phyloP scores from a whole-genome alignment of 1,140 invertebrate species.

The Eumaeus atala region DNA sequence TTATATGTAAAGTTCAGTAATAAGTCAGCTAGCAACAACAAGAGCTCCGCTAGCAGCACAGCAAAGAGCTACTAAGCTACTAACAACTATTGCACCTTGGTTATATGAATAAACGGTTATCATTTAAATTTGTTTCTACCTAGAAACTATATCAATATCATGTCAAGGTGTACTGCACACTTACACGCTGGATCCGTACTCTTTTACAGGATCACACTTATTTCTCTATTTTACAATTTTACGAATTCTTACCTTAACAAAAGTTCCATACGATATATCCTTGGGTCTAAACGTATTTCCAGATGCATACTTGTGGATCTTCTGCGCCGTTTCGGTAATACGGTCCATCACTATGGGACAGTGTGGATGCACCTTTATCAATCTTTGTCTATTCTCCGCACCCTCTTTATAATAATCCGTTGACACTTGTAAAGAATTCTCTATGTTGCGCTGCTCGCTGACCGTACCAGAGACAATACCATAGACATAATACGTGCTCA shows the following conservation, averaged over 20 bases:
- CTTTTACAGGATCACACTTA: no score
- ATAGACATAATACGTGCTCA: conserved; percentile 57
- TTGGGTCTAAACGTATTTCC: conserved; percentile 60
- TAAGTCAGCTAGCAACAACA: no score
- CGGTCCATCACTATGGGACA: conserved; percentile 44
- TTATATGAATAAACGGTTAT: no score
- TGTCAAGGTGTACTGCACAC: no score
- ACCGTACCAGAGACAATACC: conserved; percentile 55
- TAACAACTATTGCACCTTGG: no score
- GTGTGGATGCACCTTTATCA: conserved; percentile 56
- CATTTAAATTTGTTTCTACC: no score
- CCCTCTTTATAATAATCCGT: conserved; percentile 31
- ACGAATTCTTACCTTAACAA: conserved; percentile 51
- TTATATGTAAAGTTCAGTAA: no score
- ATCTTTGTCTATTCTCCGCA: conserved; percentile 29
- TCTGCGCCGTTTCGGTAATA: conserved; percentile 39
- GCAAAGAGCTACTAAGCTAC: no score
- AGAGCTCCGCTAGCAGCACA: no score
- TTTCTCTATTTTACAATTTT: no score
- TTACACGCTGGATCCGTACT: no score
- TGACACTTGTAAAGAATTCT: conserved; percentile 36
- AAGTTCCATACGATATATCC: conserved; percentile 47
- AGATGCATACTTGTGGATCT: conserved; percentile 51
- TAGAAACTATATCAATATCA: no score
- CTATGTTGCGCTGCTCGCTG: conserved; percentile 32